Evolutionary conservation across 2,888 invertebrate species (phyloP).

Genomic region (Aporophyla nigra): DNA sequence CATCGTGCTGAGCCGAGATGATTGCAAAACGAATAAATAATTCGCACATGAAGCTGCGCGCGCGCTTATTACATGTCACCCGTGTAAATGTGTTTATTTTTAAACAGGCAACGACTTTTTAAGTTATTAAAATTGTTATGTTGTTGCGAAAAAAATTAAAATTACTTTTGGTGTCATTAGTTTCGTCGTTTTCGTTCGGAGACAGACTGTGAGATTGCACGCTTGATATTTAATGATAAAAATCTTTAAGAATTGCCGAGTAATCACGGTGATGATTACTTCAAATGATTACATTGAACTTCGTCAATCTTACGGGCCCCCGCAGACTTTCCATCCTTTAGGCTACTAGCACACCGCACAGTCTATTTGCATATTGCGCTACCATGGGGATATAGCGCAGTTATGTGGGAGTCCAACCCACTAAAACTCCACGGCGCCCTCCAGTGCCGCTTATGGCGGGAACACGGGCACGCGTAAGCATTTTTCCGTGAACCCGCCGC

Average conservation of each 20-base stretch:
- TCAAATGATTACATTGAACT: neutral
- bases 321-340: too few species aligned
- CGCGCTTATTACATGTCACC: conserved; percentile 68
- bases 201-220: conserved; percentile 4
- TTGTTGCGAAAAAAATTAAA: conserved; percentile 56
- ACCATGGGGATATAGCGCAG: too few species aligned
- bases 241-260: neutral
- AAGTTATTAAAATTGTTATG: conserved; percentile 63
- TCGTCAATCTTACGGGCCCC: neutral
- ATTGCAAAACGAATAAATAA: conserved; percentile 71
- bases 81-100: conserved; percentile 67
- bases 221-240: conserved; percentile 13
- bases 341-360: too few species aligned
- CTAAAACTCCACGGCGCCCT: too few species aligned
- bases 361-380: too few species aligned
- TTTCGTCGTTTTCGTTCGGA: conserved; percentile 15
- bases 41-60: conserved; percentile 57
- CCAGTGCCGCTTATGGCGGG: too few species aligned
- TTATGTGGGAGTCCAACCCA: too few species aligned
- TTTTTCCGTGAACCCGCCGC: too few species aligned
- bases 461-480: too few species aligned
- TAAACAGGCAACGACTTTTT: conserved; percentile 62
- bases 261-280: neutral
- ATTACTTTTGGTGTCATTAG: conserved; percentile 44
- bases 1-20: conserved; percentile 70